A percentile compares a stretch with the other conserved stretches of the same genome.
phyloP scores from a whole-genome alignment of 2,113 vertebrate species.

The Hiodon alosoides region DNA sequence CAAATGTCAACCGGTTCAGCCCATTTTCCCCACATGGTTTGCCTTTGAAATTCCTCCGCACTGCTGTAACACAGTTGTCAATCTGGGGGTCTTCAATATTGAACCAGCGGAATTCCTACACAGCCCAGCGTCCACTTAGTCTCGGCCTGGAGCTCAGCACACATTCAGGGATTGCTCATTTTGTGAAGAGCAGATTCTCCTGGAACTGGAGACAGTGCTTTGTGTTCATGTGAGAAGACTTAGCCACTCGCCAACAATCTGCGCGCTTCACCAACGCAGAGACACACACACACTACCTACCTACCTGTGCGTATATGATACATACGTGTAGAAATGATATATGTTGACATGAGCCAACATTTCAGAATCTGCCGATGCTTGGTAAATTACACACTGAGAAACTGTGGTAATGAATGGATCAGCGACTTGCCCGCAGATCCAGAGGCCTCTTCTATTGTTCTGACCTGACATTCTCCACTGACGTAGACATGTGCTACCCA shows the following conservation, averaged over 20 bases:
- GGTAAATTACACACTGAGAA: too few relatives aligned
- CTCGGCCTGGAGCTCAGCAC: background rate
- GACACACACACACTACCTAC: background rate
- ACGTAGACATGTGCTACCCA: too few relatives aligned
- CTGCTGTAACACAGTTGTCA: background rate
- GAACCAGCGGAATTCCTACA: background rate
- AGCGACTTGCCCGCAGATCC: too few relatives aligned
- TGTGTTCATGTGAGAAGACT: background rate
- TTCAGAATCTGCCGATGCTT: too few relatives aligned
- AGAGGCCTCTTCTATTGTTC: too few relatives aligned
- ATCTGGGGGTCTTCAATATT: background rate
- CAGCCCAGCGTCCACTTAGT: background rate
- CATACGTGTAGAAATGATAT: too few relatives aligned
- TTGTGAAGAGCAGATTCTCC: background rate
- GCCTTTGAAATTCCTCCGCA: background rate
- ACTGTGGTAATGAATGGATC: too few relatives aligned
- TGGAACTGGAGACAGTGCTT: background rate
- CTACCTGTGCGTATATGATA: too few relatives aligned
- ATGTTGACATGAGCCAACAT: too few relatives aligned
- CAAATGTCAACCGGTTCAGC: background rate
- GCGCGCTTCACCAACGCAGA: slow-evolving; percentile 35
- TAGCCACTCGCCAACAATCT: background rate
- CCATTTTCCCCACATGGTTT: background rate
- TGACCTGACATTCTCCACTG: too few relatives aligned
- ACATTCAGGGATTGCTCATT: slow-evolving; percentile 9